Conservation (phyloP, 2,888 invertebrate species). For the Epicampocera succincta region DNA sequence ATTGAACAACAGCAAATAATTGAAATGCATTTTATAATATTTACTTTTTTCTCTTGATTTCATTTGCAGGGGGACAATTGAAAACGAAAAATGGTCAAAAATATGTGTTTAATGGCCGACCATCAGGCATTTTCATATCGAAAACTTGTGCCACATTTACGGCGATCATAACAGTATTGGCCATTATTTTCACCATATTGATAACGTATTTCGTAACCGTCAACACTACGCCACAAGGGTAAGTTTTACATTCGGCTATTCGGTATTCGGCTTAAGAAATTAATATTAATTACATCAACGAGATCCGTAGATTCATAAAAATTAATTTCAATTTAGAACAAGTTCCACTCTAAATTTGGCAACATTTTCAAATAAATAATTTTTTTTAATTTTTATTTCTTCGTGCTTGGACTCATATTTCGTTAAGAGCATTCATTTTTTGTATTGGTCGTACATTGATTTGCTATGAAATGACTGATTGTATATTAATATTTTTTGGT, state of each 20-base stretch:
- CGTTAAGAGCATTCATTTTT: too few relatives aligned
- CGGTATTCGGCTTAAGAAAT: too few relatives aligned
- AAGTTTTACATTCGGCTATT: slow-evolving; percentile 67
- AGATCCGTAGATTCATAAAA: too few relatives aligned
- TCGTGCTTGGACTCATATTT: too few relatives aligned
- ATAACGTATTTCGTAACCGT: slow-evolving; percentile 80
- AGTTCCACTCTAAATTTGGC: too few relatives aligned
- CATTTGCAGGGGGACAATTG: slow-evolving; percentile 80
- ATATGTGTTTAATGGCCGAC: slow-evolving; percentile 81
- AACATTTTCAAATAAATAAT: too few relatives aligned
- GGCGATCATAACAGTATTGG: slow-evolving; percentile 75
- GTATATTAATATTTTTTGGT: too few relatives aligned
- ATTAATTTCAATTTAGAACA: too few relatives aligned
- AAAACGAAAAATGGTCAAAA: slow-evolving; percentile 82
- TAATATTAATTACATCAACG: too few relatives aligned
- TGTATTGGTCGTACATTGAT: too few relatives aligned
- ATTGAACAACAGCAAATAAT: slow-evolving; percentile 1
- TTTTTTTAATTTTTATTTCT: too few relatives aligned
- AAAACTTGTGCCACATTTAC: slow-evolving; percentile 77
- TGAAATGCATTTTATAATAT: slow-evolving; percentile 41
- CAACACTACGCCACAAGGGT: slow-evolving; percentile 75
- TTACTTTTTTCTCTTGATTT: slow-evolving; percentile 6
- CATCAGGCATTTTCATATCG: slow-evolving; percentile 80
- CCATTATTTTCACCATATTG: slow-evolving; percentile 77
- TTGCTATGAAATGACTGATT: too few relatives aligned